A percentile compares a stretch with the other conserved stretches of the same genome.
Conservation (phyloP, 2,888 invertebrate species). For the Dasysyrphus albostriatus region DNA sequence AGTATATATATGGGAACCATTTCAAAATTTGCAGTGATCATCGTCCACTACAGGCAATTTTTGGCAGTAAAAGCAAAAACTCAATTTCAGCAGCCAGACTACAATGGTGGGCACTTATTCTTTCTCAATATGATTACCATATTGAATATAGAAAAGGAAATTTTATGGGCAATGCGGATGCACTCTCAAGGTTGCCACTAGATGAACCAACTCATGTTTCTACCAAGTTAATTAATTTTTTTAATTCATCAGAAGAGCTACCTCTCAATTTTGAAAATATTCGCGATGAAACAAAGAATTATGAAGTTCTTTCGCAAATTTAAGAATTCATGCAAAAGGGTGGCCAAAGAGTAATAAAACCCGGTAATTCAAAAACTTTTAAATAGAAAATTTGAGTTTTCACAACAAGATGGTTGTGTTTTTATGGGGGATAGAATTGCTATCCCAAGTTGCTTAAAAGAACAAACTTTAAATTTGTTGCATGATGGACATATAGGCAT, state of each 20-base stretch:
- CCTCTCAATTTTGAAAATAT: not conserved
- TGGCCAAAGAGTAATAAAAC: not conserved
- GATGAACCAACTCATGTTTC: not conserved
- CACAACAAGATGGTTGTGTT: constrained; percentile 15
- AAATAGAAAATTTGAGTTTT: not conserved
- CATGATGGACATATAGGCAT: constrained; percentile 32
- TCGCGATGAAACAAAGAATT: not conserved
- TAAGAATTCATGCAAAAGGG: not conserved
- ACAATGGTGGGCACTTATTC: not conserved
- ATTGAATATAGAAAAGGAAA: not conserved
- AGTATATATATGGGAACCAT: no score
- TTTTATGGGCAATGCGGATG: no score
- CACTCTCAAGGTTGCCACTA: not conserved
- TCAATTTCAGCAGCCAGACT: not conserved
- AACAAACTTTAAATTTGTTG: constrained; percentile 16
- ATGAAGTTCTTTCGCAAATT: not conserved
- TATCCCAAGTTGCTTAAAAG: constrained; percentile 10
- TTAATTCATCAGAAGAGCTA: not conserved
- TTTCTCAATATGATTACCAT: not conserved
- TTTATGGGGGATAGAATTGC: constrained; percentile 20
- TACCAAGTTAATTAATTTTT: not conserved
- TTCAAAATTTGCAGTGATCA: no score
- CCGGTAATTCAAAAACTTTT: not conserved
- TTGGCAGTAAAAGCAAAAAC: no score
- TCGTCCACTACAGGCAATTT: no score